Evolutionary conservation across 1,140 invertebrate genomes (phyloP), one percentile per base, ranked within the genome.

Genomic region (Fopius arisanus): DNA sequence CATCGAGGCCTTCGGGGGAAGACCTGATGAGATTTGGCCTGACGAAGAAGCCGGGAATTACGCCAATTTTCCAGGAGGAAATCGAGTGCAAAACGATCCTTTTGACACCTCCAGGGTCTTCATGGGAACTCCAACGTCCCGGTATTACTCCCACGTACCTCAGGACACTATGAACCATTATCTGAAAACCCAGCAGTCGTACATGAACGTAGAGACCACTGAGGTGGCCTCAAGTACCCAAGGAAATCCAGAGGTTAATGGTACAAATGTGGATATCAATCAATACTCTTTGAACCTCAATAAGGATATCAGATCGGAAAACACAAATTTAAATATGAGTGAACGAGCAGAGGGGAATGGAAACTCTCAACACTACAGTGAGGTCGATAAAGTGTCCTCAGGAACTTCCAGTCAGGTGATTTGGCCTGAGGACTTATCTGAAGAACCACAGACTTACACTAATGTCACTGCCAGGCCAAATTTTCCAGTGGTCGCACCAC

Each of bases 81-180:
- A 37, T 77, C 78, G 0, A 40, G 33, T 33, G 9, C 77, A 77
- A 12, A 70, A 79, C 3, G 86, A 88, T 79, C 92, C 92, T 0
- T 93, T 93, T 73, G 92, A 93, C 79, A 93, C 92, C 0, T 89
- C 89, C 0, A 68, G 78, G 0, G 83, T 89, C 0, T 89, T 87
- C 41, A 70, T 79, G 31, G 83, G 83, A 68, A 73, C 82, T 0
- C 78, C 83, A 0, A 80, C 82, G 16, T 86, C 86, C 0, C 77
- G 88, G 7, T 89, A 89, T 71, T 89, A 89, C 70, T 88, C 87
- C 26, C 84, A 86, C 26, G 88, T 89, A 1, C 82, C 87, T 0
- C 76, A 83, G 0, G 87, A 89, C 29, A 16, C 80, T 0, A 72
- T 78, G 16, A 80, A 66, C 70, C 33, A 63, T 10, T 79, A 77